These are phyloP conservation scores for Stenoptilia bipunctidactyla DNA, from an alignment of 2,888 invertebrate genomes.

Conservation along the genomic window DNA sequence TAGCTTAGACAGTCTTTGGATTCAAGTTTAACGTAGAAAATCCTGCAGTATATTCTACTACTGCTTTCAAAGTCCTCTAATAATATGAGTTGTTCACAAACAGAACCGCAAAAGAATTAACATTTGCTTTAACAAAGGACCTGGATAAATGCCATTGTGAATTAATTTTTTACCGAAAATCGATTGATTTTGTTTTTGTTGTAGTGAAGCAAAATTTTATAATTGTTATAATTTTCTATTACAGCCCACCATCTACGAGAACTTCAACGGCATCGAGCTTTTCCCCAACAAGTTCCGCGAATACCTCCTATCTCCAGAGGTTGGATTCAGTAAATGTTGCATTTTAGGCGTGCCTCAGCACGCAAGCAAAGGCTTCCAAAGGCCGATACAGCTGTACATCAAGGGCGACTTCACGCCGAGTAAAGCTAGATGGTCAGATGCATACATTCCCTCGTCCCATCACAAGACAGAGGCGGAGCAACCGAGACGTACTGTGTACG, in stretches of 20 bases:
- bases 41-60: too few species aligned
- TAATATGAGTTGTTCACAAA: too few species aligned
- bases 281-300: conserved; percentile 94
- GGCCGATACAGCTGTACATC: conserved; percentile 81
- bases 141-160: too few species aligned
- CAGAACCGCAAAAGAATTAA: too few species aligned
- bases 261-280: conserved; percentile 87
- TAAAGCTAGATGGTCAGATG: conserved; percentile 75
- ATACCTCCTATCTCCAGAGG: conserved; percentile 89
- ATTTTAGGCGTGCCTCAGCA: conserved; percentile 86
- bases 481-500: conserved; percentile 63
- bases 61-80: too few species aligned
- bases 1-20: too few species aligned
- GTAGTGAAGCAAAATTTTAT: conserved; percentile 5
- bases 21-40: too few species aligned
- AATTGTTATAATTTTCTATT: conserved; percentile 27
- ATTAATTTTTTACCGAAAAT: too few species aligned
- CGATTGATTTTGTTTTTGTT: too few species aligned
- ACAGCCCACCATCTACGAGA: conserved; percentile 87
- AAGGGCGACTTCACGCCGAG: conserved; percentile 75
- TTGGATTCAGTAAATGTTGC: conserved; percentile 93
- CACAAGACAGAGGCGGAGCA: conserved; percentile 70
- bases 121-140: too few species aligned
- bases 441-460: conserved; percentile 74
- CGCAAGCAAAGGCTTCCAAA: conserved; percentile 88